A percentile compares a stretch with the other conserved stretches of the same genome.
Conservation (phyloP, 2,113 vertebrate genomes). For the Beaufortia kweichowensis region DNA sequence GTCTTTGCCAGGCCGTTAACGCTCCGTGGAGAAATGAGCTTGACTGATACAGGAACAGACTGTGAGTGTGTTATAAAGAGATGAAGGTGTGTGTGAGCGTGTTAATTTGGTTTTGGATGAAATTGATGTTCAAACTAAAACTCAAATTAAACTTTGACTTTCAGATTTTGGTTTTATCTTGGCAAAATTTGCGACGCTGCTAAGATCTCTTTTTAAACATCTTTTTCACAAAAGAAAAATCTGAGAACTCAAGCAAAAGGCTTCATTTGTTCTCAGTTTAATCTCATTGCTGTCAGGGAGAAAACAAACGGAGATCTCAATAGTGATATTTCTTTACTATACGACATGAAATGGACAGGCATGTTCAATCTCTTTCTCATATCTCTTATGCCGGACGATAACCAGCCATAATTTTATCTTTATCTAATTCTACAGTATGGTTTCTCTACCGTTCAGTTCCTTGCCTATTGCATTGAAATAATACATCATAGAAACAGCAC, state of each 20-base stretch:
- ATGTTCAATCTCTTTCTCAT: background rate
- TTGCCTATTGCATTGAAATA: background rate
- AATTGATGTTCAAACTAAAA: no score
- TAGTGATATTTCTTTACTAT: background rate
- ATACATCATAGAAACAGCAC: slow-evolving; percentile 24
- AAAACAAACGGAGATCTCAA: background rate
- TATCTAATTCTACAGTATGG: background rate
- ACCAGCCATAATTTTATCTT: background rate
- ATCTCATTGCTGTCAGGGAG: background rate
- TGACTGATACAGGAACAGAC: slow-evolving; percentile 16
- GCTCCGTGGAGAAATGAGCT: slow-evolving; percentile 17
- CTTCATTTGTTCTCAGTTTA: background rate
- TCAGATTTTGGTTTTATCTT: background rate
- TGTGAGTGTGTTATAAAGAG: slow-evolving; percentile 27
- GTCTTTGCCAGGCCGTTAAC: slow-evolving; percentile 32
- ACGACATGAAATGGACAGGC: background rate
- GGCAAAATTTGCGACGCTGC: background rate
- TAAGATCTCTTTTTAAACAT: no score
- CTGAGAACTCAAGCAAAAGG: no score
- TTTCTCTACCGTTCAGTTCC: background rate
- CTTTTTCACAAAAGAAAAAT: no score
- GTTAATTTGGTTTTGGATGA: background rate
- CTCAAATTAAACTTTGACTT: background rate
- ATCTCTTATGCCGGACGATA: background rate
- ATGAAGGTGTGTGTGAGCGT: slow-evolving; percentile 5